phyloP scores from a whole-genome alignment of 2,113 vertebrate genomes.

The Phrynosoma blainvillii region DNA sequence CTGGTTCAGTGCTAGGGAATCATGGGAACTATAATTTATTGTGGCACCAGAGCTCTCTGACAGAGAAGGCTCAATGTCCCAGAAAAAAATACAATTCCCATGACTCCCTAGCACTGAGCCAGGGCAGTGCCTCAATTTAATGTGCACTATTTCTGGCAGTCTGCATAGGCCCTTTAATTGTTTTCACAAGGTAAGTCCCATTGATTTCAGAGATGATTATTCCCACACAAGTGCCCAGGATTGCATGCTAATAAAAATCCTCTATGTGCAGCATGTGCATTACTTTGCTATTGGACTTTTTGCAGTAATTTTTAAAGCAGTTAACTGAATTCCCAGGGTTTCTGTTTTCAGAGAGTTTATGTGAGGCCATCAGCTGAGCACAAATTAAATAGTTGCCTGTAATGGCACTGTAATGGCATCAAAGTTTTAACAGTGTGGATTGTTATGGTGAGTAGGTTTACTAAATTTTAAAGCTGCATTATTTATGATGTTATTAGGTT shows the following conservation, averaged over 20 bases:
- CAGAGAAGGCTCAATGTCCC: too few species aligned
- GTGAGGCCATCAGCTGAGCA: background rate
- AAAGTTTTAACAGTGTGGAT: background rate
- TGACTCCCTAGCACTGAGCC: too few species aligned
- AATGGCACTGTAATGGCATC: background rate
- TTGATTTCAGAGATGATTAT: background rate
- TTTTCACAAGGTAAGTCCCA: background rate
- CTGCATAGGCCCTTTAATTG: too few species aligned
- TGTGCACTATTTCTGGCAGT: too few species aligned
- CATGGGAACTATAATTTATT: too few species aligned
- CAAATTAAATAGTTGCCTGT: background rate
- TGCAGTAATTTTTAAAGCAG: background rate
- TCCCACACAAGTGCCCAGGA: too few species aligned
- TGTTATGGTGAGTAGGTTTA: background rate
- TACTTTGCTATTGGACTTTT: background rate
- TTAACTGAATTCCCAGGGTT: background rate
- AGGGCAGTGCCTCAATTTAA: too few species aligned
- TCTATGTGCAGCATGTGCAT: background rate
- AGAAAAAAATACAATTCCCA: too few species aligned
- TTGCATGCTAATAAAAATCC: background rate
- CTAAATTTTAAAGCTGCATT: background rate
- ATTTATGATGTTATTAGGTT: background rate
- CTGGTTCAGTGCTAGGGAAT: too few species aligned
- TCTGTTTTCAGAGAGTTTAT: background rate
- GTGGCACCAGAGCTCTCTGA: too few species aligned